Evolutionary conservation across 2,888 invertebrate species (phyloP).

Genomic region (Troides helena): DNA sequence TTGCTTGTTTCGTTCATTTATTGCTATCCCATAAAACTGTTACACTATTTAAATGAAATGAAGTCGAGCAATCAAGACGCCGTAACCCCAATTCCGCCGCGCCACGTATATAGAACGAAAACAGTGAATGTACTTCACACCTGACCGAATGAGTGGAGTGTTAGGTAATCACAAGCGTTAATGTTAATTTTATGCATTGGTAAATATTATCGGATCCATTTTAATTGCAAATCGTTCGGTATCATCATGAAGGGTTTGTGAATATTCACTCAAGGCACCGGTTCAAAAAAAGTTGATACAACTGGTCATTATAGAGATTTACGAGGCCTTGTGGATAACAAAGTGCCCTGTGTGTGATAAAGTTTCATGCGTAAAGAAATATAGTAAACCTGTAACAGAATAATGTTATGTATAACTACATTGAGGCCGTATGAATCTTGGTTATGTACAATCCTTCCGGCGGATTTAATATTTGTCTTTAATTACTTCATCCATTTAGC

Average conservation of each 20-base stretch:
- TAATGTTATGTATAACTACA: background rate
- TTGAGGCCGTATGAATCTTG: background rate
- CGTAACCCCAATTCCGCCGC: conserved; percentile 33
- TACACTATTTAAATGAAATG: conserved; percentile 34
- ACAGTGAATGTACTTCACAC: conserved; percentile 35
- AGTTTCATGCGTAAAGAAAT: background rate
- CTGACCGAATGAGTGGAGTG: conserved; percentile 33
- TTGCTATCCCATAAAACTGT: conserved; percentile 17
- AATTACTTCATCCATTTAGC: background rate
- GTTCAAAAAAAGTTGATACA: conserved; percentile 19
- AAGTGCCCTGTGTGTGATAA: background rate
- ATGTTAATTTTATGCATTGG: conserved; percentile 65
- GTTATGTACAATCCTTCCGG: background rate
- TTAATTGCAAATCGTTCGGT: conserved; percentile 53
- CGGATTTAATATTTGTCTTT: background rate
- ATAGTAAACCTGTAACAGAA: background rate
- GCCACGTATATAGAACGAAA: conserved; percentile 30
- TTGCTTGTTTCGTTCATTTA: conserved; percentile 19
- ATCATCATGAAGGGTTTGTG: conserved; percentile 44
- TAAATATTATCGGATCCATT: conserved; percentile 57
- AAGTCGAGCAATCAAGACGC: conserved; percentile 31
- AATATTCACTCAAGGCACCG: conserved; percentile 25
- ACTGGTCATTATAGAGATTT: conserved; percentile 23
- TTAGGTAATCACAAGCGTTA: conserved; percentile 44
- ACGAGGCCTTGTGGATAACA: conserved; percentile 9